Conservation (phyloP, 2,888 invertebrate genomes). For the Hipparchia semele region DNA sequence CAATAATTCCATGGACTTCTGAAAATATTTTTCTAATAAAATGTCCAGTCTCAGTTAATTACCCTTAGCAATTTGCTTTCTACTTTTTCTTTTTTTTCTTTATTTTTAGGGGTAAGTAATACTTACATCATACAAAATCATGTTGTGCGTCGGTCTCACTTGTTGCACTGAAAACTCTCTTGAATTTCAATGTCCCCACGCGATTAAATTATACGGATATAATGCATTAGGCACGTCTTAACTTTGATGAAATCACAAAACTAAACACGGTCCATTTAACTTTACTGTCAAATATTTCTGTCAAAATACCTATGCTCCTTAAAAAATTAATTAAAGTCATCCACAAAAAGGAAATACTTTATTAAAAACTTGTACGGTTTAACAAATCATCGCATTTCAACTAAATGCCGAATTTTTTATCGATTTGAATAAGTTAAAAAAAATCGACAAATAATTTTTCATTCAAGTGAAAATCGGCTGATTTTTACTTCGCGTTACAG, state of each 20-base stretch:
- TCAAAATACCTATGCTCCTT: background rate
- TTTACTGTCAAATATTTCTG: background rate
- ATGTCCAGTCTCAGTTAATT: too few species aligned
- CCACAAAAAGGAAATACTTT: background rate
- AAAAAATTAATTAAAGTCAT: background rate
- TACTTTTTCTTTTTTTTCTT: too few species aligned
- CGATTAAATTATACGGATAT: background rate
- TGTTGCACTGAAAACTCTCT: constrained; percentile 54
- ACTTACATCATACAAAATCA: constrained; percentile 76
- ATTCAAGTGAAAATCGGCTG: background rate
- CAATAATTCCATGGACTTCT: too few species aligned
- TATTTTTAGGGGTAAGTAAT: too few species aligned
- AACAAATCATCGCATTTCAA: background rate
- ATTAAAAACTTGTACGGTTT: background rate
- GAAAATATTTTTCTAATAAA: too few species aligned
- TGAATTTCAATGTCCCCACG: background rate
- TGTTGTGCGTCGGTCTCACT: constrained; percentile 62
- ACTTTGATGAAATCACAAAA: background rate
- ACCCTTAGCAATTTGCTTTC: too few species aligned
- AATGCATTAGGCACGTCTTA: background rate
- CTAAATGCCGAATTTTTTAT: background rate
- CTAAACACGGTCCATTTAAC: background rate
- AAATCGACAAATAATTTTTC: background rate
- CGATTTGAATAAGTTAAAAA: background rate
- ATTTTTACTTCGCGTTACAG: background rate